Conservation (phyloP, 64 coral and sea anemone species). For the Montipora sp. region DNA sequence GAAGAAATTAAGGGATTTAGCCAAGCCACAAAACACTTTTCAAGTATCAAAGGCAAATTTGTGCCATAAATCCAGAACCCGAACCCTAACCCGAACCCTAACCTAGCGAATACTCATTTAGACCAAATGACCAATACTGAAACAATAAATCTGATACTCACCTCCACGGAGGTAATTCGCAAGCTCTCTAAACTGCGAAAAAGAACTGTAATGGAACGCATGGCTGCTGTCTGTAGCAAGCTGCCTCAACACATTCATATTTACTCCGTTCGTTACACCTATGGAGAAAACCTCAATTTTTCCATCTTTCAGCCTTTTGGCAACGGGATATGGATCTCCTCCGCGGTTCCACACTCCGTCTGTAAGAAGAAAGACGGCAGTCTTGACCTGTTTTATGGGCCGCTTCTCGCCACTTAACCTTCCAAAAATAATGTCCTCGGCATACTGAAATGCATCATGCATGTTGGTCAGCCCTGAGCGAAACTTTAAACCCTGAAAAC, state of each 20-base stretch:
- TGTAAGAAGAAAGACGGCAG: constrained; percentile 79
- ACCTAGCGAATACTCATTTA: no score
- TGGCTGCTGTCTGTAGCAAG: constrained; percentile 72
- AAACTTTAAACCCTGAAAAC: constrained; percentile 72
- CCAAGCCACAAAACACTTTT: no score
- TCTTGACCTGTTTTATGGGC: constrained; percentile 66
- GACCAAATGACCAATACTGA: no score
- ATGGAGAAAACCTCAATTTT: constrained; percentile 85
- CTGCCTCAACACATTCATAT: constrained; percentile 59
- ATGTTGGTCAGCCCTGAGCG: constrained; percentile 84
- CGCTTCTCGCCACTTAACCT: constrained; percentile 69
- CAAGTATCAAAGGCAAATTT: no score
- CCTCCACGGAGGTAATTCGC: constrained; percentile 84
- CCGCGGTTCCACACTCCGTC: constrained; percentile 85
- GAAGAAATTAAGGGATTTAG: no score
- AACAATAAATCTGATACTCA: neutral
- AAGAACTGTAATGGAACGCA: constrained; percentile 76
- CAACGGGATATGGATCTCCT: constrained; percentile 66
- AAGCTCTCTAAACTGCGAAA: constrained; percentile 82
- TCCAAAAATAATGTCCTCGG: constrained; percentile 78
- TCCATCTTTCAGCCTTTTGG: constrained; percentile 49
- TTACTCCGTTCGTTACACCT: constrained; percentile 78
- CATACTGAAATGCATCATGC: constrained; percentile 69
- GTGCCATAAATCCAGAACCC: no score
- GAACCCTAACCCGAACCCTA: no score